These are phyloP conservation scores for Hyposoter didymator DNA, from an alignment of 2,888 invertebrate species.

Conservation along the genomic window DNA sequence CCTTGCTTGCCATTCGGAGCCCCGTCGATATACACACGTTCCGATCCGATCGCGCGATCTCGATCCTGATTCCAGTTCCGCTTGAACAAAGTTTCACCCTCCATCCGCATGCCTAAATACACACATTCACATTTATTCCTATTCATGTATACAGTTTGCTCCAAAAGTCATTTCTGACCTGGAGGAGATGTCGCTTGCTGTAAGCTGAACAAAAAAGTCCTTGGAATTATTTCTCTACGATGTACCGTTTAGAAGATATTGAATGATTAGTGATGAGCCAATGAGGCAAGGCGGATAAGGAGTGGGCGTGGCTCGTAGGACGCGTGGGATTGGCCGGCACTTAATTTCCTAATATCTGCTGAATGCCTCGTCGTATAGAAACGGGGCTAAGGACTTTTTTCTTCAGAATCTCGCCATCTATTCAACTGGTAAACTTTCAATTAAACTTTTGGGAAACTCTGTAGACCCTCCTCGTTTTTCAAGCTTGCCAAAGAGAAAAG, in stretches of 20 bases:
- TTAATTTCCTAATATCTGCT: background rate
- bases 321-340: background rate
- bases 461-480: constrained; percentile 4
- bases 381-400: constrained; percentile 12
- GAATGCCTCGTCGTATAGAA: background rate
- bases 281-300: background rate
- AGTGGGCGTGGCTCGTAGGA: background rate
- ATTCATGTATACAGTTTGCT: background rate
- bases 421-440: background rate
- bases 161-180: background rate
- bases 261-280: constrained; percentile 1
- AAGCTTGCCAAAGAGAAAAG: constrained; percentile 24
- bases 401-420: background rate
- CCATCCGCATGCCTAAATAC: constrained; percentile 21
- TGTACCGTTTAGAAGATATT: background rate
- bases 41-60: constrained; percentile 61
- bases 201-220: background rate
- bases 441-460: constrained; percentile 7
- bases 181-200: background rate
- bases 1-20: constrained; percentile 62
- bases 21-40: constrained; percentile 68
- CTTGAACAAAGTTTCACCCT: constrained; percentile 59
- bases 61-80: constrained; percentile 60
- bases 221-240: background rate
- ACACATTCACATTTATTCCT: constrained; percentile 2